Percentiles rank a stretch among this genome's conserved stretches.
phyloP scores from a whole-genome alignment of 2,888 invertebrate genomes.

The Masnerella sp. region DNA sequence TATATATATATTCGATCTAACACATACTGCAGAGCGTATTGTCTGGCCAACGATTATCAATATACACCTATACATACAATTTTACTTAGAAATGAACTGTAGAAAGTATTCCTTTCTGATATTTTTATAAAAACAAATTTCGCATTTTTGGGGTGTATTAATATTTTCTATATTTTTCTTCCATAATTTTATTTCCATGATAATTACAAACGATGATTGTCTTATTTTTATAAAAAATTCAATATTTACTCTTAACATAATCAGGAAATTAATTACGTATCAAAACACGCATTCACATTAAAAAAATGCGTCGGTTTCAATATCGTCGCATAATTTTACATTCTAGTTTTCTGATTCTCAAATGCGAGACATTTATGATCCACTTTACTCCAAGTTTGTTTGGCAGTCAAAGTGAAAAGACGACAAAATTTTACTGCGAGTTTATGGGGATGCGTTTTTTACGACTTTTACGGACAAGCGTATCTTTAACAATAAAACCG shows the following conservation, averaged over 20 bases:
- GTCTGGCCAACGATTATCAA: slow-evolving; percentile 51
- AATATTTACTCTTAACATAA: too few relatives aligned
- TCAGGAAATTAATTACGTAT: too few relatives aligned
- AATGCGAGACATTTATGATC: background rate
- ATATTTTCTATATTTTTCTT: too few relatives aligned
- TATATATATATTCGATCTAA: slow-evolving; percentile 7
- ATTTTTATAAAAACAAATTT: too few relatives aligned
- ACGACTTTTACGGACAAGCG: slow-evolving; percentile 16
- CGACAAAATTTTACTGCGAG: slow-evolving; percentile 7
- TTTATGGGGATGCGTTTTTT: slow-evolving; percentile 15
- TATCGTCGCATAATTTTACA: too few relatives aligned
- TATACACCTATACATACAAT: slow-evolving; percentile 23
- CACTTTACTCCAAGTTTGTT: background rate
- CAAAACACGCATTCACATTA: too few relatives aligned
- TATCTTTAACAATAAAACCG: slow-evolving; percentile 15
- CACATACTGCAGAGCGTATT: slow-evolving; percentile 33
- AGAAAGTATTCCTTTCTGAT: too few relatives aligned
- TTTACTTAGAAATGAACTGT: slow-evolving; percentile 4
- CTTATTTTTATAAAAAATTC: too few relatives aligned
- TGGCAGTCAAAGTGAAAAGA: slow-evolving; percentile 9
- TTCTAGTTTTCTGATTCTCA: background rate
- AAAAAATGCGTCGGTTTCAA: too few relatives aligned
- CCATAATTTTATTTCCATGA: too few relatives aligned
- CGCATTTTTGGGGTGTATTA: too few relatives aligned
- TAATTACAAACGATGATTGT: too few relatives aligned